Evolutionary conservation across 1,140 invertebrate species (phyloP).

Genomic region (Drosophila sproati): DNA sequence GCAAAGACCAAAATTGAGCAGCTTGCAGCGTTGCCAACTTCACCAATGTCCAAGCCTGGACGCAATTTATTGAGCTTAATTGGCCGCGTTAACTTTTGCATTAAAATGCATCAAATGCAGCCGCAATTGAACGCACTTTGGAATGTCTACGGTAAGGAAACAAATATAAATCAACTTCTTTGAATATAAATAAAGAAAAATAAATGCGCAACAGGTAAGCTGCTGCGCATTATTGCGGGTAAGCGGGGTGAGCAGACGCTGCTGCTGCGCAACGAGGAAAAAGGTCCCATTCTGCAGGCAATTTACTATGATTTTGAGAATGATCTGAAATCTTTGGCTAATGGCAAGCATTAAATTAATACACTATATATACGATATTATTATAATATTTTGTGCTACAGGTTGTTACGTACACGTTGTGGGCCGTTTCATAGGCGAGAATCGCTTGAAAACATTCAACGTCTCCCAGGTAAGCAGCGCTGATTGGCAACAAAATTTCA

Average conservation of each 20-base stretch:
- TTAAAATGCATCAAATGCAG: conserved; percentile 66
- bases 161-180: neutral
- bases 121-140: conserved; percentile 68
- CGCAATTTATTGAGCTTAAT: conserved; percentile 53
- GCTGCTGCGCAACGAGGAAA: conserved; percentile 54
- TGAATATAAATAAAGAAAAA: neutral
- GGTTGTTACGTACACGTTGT: conserved; percentile 65
- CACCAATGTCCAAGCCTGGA: conserved; percentile 41
- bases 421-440: conserved; percentile 58
- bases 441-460: conserved; percentile 65
- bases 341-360: conserved; percentile 36
- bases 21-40: conserved; percentile 11
- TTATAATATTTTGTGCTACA: conserved; percentile 13
- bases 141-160: conserved; percentile 69
- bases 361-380: neutral
- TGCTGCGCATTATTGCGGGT: conserved; percentile 64
- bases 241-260: conserved; percentile 63
- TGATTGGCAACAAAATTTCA: conserved; percentile 51
- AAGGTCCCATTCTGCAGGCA: conserved; percentile 70
- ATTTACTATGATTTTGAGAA: conserved; percentile 71
- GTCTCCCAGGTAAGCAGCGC: conserved; percentile 46
- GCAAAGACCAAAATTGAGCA: conserved; percentile 23
- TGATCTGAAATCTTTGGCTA: conserved; percentile 21
- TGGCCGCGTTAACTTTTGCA: conserved; percentile 69
- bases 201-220: conserved; percentile 51